Evolutionary conservation across 1,140 invertebrate species (phyloP), one percentile per base, ranked within the genome.

Genomic region (Brachionus manjavacas): DNA sequence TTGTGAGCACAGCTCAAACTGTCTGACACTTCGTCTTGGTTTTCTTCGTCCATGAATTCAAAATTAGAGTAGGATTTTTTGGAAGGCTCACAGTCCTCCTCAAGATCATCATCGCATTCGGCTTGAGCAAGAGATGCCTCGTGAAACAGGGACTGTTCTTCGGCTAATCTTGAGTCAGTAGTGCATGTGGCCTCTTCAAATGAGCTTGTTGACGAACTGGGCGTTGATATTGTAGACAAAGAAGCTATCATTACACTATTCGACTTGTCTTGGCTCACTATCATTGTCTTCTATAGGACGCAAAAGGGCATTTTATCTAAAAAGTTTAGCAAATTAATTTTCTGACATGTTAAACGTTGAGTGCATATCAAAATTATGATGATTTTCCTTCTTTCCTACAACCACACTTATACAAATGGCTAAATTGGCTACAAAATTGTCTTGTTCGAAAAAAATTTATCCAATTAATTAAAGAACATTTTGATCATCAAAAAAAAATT

Each of bases 91-190:
- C 35, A 41, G 9, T 72, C 68, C 11, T 72, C n/a, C 14, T 25
- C 72, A 6, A 76, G 20, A 28, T 76, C 31, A 14, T 76, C 72
- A 11, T 76, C 72, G 12, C 16, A 76, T 76, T 76, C 72, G 25
- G 72, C 72, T 31, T 76, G 72, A 25, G 72, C 72, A 11, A 76
- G 46, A 35, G 72, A 76, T 3, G 43, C 72, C 25, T 76, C 41
- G 16, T 76, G 23, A 14, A 76, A 76, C 14, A 72, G 43, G 3
- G 68, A 72, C 31, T 72, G 11, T 8, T 72, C 68, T 41, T 72
- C 68, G 9, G n/a, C 68, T 39, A 72, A 8, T 41, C 20, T 41
- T 7, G 14, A 12, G 7, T 72, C 12, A 41, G n/a, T 16, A 7
- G 0, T 16, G 16, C 28, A 72, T 72, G 43, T 72, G 2, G 28